These are phyloP conservation scores for Cremastinae sp. DNA, from an alignment of 2,888 invertebrate species.

Conservation along the genomic window DNA sequence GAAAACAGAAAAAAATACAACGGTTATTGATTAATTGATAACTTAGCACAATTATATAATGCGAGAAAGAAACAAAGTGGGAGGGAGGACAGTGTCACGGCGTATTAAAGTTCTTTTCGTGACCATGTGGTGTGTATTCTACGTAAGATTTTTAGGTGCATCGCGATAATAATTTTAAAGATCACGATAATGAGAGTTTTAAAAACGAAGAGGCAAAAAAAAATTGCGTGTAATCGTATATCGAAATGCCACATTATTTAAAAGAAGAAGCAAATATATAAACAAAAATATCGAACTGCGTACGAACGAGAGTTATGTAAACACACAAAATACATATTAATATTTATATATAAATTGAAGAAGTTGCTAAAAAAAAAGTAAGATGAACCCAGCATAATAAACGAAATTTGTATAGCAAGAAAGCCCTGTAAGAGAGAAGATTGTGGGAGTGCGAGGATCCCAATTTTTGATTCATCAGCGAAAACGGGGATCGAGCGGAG, in stretches of 20 bases:
- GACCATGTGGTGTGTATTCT: conserved; percentile 34
- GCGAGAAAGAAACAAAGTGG: conserved; percentile 24
- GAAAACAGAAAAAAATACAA: conserved; percentile 16
- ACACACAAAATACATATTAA: conserved; percentile 21
- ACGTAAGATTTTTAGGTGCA: conserved; percentile 39
- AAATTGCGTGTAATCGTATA: conserved; percentile 14
- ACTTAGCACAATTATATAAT: conserved; percentile 78
- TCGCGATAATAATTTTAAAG: conserved; percentile 42
- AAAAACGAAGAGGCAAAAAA: not conserved
- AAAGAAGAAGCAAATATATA: conserved; percentile 9
- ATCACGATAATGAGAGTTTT: not conserved
- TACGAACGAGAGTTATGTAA: conserved; percentile 25
- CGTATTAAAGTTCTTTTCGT: conserved; percentile 35
- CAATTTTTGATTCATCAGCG: conserved; percentile 46
- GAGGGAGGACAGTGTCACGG: conserved; percentile 10
- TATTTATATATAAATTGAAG: conserved; percentile 9
- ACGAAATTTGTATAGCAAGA: conserved; percentile 55
- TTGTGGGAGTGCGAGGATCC: conserved; percentile 27
- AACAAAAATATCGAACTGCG: conserved; percentile 43
- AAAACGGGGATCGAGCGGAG: conserved; percentile 36
- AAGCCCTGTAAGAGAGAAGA: conserved; percentile 17
- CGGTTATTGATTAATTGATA: conserved; percentile 69
- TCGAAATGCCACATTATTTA: conserved; percentile 24
- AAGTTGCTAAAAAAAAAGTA: conserved; percentile 39
- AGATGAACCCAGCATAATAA: conserved; percentile 52